A percentile compares a stretch with the other conserved stretches of the same genome.
Conservation (phyloP, 2,888 invertebrate species). For the Seira sanloemensis region DNA sequence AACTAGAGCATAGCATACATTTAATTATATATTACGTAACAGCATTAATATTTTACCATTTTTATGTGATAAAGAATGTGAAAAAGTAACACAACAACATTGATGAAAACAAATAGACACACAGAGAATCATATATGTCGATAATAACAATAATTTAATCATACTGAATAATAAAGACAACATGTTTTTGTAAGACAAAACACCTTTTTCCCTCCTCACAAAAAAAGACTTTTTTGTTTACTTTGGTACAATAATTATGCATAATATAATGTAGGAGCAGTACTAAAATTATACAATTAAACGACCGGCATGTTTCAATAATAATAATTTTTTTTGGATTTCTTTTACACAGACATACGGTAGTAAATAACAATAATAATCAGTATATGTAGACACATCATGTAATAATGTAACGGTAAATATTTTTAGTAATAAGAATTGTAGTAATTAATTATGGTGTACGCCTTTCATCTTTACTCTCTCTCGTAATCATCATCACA, state of each 20-base stretch:
- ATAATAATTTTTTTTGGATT: too few relatives aligned
- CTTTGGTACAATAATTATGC: constrained; percentile 35
- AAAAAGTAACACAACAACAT: constrained; percentile 57
- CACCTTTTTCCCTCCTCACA: constrained; percentile 19
- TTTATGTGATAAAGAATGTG: constrained; percentile 55
- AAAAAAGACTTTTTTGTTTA: not conserved
- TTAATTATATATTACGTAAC: too few relatives aligned
- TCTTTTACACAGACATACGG: constrained; percentile 46
- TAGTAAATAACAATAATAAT: constrained; percentile 42
- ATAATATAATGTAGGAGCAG: constrained; percentile 35
- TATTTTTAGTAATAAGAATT: constrained; percentile 42
- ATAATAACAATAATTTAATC: constrained; percentile 3
- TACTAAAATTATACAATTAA: constrained; percentile 52
- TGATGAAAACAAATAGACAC: constrained; percentile 49
- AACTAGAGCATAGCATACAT: too few relatives aligned
- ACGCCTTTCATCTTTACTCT: constrained; percentile 67
- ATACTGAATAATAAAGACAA: constrained; percentile 19
- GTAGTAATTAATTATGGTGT: constrained; percentile 65
- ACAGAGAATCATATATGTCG: constrained; percentile 10
- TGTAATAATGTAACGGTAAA: constrained; percentile 5
- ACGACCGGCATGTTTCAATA: constrained; percentile 62
- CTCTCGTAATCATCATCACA: constrained; percentile 64
- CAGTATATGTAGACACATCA: constrained; percentile 40
- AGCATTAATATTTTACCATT: too few relatives aligned
- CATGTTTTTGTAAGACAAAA: constrained; percentile 26